These are phyloP conservation scores for Andricus grossulariae DNA, from an alignment of 1,140 invertebrate species.

Conservation along the genomic window DNA sequence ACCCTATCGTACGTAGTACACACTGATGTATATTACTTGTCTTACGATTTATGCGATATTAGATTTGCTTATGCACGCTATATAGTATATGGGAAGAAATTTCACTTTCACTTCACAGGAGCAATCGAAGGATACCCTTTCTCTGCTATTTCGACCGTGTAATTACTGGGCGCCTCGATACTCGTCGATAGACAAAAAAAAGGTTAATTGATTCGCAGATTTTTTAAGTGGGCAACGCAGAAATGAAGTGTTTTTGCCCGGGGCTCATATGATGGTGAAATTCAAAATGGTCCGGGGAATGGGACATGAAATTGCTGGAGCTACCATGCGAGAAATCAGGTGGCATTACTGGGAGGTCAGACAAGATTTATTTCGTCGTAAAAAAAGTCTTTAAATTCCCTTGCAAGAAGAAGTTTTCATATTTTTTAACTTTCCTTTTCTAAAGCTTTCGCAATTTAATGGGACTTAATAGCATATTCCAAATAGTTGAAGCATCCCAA, in stretches of 20 bases:
- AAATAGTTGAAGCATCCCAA: too few species aligned
- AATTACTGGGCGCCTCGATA: constrained; percentile 15
- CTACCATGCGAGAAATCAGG: constrained; percentile 8
- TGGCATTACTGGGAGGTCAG: not conserved
- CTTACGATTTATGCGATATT: constrained; percentile 23
- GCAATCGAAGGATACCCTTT: constrained; percentile 1
- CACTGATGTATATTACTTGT: not conserved
- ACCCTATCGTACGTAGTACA: not conserved
- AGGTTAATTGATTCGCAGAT: not conserved
- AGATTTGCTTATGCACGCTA: not conserved
- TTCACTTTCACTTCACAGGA: constrained; percentile 22
- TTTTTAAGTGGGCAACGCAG: not conserved
- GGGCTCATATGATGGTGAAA: constrained; percentile 7
- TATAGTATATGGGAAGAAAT: constrained; percentile 7
- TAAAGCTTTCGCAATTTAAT: too few species aligned
- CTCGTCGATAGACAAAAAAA: constrained; percentile 15
- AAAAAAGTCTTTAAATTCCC: too few species aligned
- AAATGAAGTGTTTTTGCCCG: not conserved
- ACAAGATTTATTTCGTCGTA: too few species aligned
- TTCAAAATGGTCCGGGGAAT: not conserved
- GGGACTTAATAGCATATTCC: too few species aligned
- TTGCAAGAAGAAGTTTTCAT: too few species aligned
- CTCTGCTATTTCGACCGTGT: not conserved
- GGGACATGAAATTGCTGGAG: not conserved
- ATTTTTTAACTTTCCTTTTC: too few species aligned